Percentiles rank a stretch among this genome's conserved stretches.
Evolutionary conservation across 2,888 invertebrate genomes (phyloP).

Genomic region (Chrysina gloriosa): DNA sequence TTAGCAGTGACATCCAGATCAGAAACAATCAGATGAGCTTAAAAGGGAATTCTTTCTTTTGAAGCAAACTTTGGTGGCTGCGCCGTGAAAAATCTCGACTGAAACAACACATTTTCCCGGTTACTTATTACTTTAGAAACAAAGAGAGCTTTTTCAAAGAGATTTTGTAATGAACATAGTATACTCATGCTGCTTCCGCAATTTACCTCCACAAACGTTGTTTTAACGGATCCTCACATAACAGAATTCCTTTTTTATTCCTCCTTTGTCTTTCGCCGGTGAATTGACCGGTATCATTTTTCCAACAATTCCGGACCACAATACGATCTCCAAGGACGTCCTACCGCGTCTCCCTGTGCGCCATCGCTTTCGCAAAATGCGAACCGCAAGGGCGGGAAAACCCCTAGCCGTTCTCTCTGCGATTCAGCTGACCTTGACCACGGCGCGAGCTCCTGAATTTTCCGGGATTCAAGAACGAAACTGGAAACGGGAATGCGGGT

Average conservation of each 20-base stretch:
- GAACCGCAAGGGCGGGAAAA: slow-evolving; percentile 23
- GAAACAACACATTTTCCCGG: too few relatives aligned
- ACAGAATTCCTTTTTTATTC: background rate
- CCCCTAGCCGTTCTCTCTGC: slow-evolving; percentile 10
- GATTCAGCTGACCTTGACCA: slow-evolving; percentile 55
- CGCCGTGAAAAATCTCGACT: too few relatives aligned
- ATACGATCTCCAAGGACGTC: slow-evolving; percentile 9
- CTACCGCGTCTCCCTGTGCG: background rate
- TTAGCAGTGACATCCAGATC: too few relatives aligned
- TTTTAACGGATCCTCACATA: background rate
- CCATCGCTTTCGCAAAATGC: background rate
- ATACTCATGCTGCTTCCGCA: too few relatives aligned
- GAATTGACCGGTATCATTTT: slow-evolving; percentile 11
- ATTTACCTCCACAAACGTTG: background rate
- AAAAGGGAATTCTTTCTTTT: too few relatives aligned
- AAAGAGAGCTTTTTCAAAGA: too few relatives aligned
- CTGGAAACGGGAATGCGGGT: slow-evolving; percentile 15
- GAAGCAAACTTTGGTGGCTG: too few relatives aligned
- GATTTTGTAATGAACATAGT: too few relatives aligned
- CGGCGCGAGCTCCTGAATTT: slow-evolving; percentile 55
- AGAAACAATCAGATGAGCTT: too few relatives aligned
- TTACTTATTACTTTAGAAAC: too few relatives aligned
- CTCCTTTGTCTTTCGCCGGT: background rate
- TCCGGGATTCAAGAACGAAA: slow-evolving; percentile 47
- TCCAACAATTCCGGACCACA: slow-evolving; percentile 7